phyloP scores from a whole-genome alignment of 2,113 vertebrate genomes.

The Empidonax traillii region DNA sequence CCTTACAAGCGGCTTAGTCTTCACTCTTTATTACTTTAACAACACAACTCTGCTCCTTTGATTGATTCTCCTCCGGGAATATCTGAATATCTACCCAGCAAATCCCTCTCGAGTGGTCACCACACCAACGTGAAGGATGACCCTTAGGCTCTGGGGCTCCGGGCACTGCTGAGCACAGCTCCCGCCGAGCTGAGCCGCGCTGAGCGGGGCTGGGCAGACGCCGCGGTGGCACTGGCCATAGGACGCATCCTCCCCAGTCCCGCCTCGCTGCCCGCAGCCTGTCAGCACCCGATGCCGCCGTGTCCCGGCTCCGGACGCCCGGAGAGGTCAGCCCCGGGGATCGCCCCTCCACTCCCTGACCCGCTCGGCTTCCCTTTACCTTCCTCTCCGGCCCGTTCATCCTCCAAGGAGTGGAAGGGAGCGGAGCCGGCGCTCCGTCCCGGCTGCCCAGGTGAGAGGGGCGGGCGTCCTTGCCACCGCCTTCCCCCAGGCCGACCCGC shows the following conservation, averaged over 20 bases:
- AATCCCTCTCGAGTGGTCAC: neutral
- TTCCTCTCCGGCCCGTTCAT: neutral
- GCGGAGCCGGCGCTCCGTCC: neutral
- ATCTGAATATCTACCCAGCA: neutral
- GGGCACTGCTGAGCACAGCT: accelerated
- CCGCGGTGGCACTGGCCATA: no score
- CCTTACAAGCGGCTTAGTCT: neutral
- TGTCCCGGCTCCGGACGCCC: neutral
- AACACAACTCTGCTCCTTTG: neutral
- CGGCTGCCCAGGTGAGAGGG: neutral
- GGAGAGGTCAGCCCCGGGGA: accelerated
- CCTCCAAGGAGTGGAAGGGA: neutral
- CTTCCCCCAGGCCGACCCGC: neutral
- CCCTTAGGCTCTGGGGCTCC: no score
- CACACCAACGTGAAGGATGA: accelerated
- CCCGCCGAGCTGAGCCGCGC: accelerated
- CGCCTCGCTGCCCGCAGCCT: accelerated
- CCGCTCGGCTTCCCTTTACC: neutral
- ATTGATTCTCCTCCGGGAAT: neutral
- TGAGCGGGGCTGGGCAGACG: neutral
- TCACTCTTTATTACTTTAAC: neutral
- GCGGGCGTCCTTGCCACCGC: neutral
- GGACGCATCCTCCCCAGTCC: neutral
- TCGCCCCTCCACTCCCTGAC: accelerated
- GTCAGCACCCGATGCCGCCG: neutral